phyloP scores from a whole-genome alignment of 1,140 invertebrate genomes.

The Trachymyrmex cornetzi region DNA sequence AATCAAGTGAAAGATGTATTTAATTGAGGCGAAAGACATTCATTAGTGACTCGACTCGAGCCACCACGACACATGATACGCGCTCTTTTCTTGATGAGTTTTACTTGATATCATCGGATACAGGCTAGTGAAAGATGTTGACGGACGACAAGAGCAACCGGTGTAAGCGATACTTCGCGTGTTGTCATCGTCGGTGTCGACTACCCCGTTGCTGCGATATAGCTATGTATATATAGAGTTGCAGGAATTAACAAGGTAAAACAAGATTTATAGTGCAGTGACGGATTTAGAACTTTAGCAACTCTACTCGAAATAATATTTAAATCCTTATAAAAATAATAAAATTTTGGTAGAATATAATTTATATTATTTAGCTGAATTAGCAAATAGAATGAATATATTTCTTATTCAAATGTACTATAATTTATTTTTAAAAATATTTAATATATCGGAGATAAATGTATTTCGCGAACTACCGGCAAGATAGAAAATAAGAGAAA shows the following conservation, averaged over 20 bases:
- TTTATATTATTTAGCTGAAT: background rate
- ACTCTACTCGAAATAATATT: background rate
- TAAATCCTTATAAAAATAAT: background rate
- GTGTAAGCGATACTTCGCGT: conserved; percentile 73
- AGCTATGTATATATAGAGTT: conserved; percentile 32
- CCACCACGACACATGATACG: conserved; percentile 40
- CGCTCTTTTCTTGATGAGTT: conserved; percentile 48
- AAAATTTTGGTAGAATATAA: background rate
- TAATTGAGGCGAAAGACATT: background rate
- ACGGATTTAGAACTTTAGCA: background rate
- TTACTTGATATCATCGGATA: conserved; percentile 57
- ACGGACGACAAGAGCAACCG: conserved; percentile 52
- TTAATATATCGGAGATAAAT: background rate
- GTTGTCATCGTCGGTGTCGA: conserved; percentile 39
- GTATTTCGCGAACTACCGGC: background rate
- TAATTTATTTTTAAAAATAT: background rate
- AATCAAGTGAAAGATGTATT: background rate
- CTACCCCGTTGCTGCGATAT: conserved; percentile 68
- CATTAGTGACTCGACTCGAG: background rate
- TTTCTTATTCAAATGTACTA: background rate
- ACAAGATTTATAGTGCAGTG: conserved; percentile 61
- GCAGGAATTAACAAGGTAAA: conserved; percentile 62
- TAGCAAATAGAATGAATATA: background rate
- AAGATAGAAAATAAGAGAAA: background rate
- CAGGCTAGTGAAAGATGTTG: conserved; percentile 20